Evolutionary conservation across 2,888 invertebrate genomes (phyloP), one percentile per base, ranked within the genome.

Genomic region (Amphipoea oculea): DNA sequence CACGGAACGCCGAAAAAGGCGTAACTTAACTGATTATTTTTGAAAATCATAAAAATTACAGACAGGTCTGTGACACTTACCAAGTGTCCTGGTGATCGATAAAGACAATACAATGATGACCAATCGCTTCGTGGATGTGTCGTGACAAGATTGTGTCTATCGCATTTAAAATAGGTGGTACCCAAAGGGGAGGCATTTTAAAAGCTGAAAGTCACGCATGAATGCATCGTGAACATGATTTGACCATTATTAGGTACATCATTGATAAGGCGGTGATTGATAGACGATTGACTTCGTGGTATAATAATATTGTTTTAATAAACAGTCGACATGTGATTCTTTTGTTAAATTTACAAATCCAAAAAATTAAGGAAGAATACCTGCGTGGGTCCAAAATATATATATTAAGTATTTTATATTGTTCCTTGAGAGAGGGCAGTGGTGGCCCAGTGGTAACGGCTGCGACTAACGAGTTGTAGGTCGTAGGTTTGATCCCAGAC

Each of bases 81-180:
- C 40, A 29, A 7, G 11, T 42, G 36, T 9, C 2, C 6, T 14
- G 42, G 11, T 60, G 7, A 62, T 67, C 42, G 20, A 62, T 60
- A 54, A 23, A 54, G 23, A 29, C 20, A 42, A 57, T n/a, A 12
- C 1, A 11, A 9, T 67, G 42, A 80, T 63, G 7, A 69, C 36
- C 4, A 29, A 62, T 9, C 29, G 9, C 17, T 29, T 45, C 36
- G 54, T 68, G 68, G 23, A 14, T 45, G 42, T 51, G 7, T 51
- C 65, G 20, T 75, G 69, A 14, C 7, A n/a, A 29, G 65, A 80
- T 69, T 65, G n/a, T 75, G 36, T 51, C 42, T 51, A 40, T 54
- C 0, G 29, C 40, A 57, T 62, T 74, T 60, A 76, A 29, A 29
- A 29, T 29, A 29, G 29, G 29, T 29, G n/a, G 42, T 74, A 57